These are phyloP conservation scores for Pollachius pollachius DNA, from an alignment of 2,113 vertebrate species.

Conservation along the genomic window DNA sequence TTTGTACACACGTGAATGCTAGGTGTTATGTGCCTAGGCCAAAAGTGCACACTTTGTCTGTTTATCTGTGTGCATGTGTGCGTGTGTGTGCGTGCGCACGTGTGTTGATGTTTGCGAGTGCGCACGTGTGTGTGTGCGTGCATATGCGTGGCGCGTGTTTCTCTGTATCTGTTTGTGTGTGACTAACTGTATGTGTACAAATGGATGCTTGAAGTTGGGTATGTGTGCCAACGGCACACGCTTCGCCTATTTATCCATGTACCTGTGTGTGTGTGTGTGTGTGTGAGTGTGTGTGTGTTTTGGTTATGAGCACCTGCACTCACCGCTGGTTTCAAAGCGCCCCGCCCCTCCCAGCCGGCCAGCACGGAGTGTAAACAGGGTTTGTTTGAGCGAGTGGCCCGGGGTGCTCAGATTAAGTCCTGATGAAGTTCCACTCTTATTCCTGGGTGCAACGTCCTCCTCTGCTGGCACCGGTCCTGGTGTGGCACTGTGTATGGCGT, in stretches of 20 bases:
- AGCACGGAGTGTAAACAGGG: constrained; percentile 64
- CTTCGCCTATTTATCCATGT: constrained; percentile 16
- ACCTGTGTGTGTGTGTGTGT: constrained; percentile 12
- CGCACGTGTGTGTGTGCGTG: background rate
- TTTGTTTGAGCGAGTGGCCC: constrained; percentile 67
- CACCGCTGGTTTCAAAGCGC: constrained; percentile 51
- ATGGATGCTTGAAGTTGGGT: background rate
- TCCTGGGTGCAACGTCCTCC: constrained; percentile 54
- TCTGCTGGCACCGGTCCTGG: constrained; percentile 54
- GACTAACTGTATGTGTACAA: constrained; percentile 1
- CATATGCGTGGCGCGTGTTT: too few species aligned
- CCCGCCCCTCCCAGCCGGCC: constrained; percentile 52
- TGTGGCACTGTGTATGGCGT: too few species aligned
- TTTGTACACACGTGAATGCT: background rate
- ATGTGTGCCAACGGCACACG: background rate
- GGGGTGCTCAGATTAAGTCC: constrained; percentile 70
- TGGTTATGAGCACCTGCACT: constrained; percentile 52
- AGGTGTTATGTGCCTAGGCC: background rate
- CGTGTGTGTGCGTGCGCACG: background rate
- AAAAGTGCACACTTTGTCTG: background rate
- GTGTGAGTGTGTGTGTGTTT: constrained; percentile 9
- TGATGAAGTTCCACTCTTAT: constrained; percentile 75
- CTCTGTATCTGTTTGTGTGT: constrained; percentile 17
- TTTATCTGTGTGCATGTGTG: constrained; percentile 18
- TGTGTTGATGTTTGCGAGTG: background rate